Percentiles rank a stretch among this genome's conserved stretches.
These are phyloP conservation scores for Bicyclus anynana DNA, from an alignment of 1,140 invertebrate genomes.

Conservation along the genomic window DNA sequence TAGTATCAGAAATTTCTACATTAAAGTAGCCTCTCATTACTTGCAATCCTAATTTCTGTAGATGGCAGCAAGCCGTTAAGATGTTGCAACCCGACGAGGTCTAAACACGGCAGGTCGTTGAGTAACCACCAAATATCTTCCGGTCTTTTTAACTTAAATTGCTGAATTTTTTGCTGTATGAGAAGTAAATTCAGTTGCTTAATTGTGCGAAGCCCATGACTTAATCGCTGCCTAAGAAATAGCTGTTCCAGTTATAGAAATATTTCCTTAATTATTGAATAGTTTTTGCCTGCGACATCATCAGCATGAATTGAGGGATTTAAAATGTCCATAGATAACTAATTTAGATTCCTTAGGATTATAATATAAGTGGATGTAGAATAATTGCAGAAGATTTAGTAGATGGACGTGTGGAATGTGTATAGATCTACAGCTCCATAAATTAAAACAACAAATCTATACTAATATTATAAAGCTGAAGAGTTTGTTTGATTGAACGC, in stretches of 20 bases:
- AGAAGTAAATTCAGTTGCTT: background rate
- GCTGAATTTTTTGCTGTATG: background rate
- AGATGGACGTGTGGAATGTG: too few species aligned
- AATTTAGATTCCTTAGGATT: too few species aligned
- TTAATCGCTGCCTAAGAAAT: background rate
- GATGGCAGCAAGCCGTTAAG: constrained; percentile 3
- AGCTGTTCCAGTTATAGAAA: background rate
- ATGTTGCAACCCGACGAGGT: constrained; percentile 35
- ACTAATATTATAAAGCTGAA: too few species aligned
- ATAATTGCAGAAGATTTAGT: too few species aligned
- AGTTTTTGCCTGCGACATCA: too few species aligned
- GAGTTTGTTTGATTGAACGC: too few species aligned
- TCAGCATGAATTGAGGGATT: too few species aligned
- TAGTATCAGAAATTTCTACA: background rate
- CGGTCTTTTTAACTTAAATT: constrained; percentile 9
- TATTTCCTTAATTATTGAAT: too few species aligned
- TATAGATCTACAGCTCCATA: too few species aligned
- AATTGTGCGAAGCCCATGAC: background rate
- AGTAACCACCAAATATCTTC: constrained; percentile 6
- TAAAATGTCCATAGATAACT: too few species aligned
- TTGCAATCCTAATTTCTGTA: constrained; percentile 26
- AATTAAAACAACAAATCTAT: too few species aligned
- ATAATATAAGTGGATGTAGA: too few species aligned
- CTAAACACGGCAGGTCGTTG: constrained; percentile 26
- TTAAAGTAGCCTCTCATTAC: constrained; percentile 11